Conservation (phyloP, 2,113 vertebrate genomes). For the Ellobius talpinus region DNA sequence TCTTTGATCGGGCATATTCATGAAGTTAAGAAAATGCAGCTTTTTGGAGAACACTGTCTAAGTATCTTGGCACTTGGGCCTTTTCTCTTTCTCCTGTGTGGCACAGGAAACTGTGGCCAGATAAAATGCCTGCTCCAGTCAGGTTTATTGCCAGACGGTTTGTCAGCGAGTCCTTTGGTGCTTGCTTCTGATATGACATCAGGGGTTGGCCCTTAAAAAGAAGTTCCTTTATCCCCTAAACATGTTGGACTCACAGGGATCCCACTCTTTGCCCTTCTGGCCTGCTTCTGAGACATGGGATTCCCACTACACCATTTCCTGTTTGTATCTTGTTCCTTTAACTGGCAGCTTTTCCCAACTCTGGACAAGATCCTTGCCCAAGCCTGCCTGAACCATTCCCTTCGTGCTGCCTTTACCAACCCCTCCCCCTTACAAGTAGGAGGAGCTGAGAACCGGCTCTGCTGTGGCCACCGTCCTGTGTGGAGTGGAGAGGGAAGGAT, state of each 20-base stretch:
- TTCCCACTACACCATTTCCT: slow-evolving; percentile 27
- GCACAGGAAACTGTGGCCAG: slow-evolving; percentile 53
- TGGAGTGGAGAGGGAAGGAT: not conserved
- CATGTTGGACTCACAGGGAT: not conserved
- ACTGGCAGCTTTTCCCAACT: slow-evolving; percentile 16
- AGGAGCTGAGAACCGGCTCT: not conserved
- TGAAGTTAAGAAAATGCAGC: not conserved
- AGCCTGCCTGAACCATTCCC: not conserved
- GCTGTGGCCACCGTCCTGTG: not conserved
- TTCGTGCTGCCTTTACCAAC: not conserved
- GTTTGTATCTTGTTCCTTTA: slow-evolving; percentile 15
- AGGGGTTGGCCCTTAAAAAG: not conserved
- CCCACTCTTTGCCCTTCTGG: not conserved
- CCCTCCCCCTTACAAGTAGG: not conserved
- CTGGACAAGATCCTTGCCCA: not conserved
- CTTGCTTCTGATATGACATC: not conserved
- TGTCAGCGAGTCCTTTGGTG: slow-evolving; percentile 3
- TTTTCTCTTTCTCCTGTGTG: not conserved
- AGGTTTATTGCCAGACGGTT: slow-evolving; percentile 24
- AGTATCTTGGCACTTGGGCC: not conserved
- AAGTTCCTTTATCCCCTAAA: too few species aligned
- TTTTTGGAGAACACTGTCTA: slow-evolving; percentile 20
- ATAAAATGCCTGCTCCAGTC: slow-evolving; percentile 14
- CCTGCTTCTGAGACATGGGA: not conserved
- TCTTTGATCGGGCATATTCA: not conserved